phyloP scores from a whole-genome alignment of 2,113 vertebrate genomes.

The Rhynchomys soricoides region DNA sequence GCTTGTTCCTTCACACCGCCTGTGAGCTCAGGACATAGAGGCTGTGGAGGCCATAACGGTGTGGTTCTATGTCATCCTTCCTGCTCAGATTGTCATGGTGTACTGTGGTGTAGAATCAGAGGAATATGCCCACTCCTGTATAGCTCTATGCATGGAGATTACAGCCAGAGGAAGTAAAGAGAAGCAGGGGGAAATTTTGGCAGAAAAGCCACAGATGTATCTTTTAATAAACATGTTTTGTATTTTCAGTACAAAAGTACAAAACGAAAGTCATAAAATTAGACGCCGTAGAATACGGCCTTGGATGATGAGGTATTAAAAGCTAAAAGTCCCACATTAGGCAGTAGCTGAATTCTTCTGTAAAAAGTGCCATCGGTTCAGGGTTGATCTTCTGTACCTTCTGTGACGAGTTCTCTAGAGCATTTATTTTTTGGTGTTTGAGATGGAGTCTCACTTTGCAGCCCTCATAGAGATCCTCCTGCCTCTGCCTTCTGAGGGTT shows the following conservation, averaged over 20 bases:
- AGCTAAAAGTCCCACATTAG: neutral
- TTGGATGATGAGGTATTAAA: neutral
- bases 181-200: neutral
- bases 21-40: neutral
- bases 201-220: neutral
- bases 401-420: neutral
- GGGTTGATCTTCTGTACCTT: neutral
- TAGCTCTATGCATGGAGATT: neutral
- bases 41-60: neutral
- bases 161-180: neutral
- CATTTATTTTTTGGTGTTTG: neutral
- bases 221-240: neutral
- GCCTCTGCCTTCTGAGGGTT: neutral
- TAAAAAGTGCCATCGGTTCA: neutral
- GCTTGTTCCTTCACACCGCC: neutral
- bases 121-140: neutral
- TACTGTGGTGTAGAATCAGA: rapidly evolving
- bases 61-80: neutral
- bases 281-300: neutral
- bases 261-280: neutral
- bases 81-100: neutral
- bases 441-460: neutral
- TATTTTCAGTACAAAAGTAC: neutral
- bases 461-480: neutral
- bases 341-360: rapidly evolving